phyloP scores from a whole-genome alignment of 2,113 vertebrate genomes.

The Psephotus haematonotus region DNA sequence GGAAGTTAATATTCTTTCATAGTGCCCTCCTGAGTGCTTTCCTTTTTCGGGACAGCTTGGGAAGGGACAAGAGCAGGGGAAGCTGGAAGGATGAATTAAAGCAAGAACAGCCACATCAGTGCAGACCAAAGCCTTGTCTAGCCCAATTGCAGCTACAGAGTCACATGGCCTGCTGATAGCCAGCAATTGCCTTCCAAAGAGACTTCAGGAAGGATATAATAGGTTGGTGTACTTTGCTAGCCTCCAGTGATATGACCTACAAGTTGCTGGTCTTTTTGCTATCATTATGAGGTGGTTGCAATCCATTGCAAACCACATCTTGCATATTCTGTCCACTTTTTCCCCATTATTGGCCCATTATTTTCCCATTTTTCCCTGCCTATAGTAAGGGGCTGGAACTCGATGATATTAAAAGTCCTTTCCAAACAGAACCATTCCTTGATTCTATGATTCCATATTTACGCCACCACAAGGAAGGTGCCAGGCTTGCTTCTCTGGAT shows the following conservation, averaged over 20 bases:
- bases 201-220: background rate
- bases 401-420: background rate
- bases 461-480: no score
- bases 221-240: background rate
- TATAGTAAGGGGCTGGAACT: background rate
- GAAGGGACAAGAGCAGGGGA: background rate
- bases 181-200: background rate
- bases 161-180: fast-evolving
- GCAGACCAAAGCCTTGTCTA: background rate
- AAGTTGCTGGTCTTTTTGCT: background rate
- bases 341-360: background rate
- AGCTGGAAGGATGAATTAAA: background rate
- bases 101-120: background rate
- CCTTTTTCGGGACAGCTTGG: background rate
- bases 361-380: background rate
- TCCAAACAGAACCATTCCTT: background rate
- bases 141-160: background rate
- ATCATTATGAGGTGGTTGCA: fast-evolving
- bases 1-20: background rate
- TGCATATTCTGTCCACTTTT: background rate
- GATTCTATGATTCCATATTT: no score
- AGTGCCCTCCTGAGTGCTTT: background rate
- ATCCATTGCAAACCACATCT: background rate
- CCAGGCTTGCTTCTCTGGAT: background rate
- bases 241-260: fast-evolving